Conservation (phyloP, 2,888 invertebrate species). For the Corythucha ciliata region DNA sequence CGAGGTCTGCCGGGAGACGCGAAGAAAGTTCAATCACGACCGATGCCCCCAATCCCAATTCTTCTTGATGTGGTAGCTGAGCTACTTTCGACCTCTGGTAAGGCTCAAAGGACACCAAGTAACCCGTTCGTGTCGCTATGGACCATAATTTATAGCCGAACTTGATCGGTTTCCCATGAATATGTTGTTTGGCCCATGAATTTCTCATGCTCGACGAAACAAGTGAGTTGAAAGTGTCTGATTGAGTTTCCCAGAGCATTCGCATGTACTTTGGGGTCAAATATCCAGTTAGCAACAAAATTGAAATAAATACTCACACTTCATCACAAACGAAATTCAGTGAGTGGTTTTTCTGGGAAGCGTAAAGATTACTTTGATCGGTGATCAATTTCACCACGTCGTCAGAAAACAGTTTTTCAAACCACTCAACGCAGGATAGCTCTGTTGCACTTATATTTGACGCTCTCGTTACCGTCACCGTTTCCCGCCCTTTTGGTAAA, state of each 20-base stretch:
- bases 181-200: no score
- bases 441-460: conserved; percentile 9
- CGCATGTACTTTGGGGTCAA: conserved; percentile 19
- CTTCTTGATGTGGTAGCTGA: conserved; percentile 15
- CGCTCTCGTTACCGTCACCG: conserved; percentile 11
- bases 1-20: conserved; percentile 12
- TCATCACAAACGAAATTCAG: conserved; percentile 13
- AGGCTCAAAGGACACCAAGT: conserved; percentile 13
- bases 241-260: conserved; percentile 19
- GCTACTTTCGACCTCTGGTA: conserved; percentile 14
- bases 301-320: conserved; percentile 18
- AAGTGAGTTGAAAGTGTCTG: conserved; percentile 17
- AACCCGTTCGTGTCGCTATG: conserved; percentile 10
- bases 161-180: conserved; percentile 14
- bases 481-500: conserved; percentile 19
- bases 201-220: conserved; percentile 15
- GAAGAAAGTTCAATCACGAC: conserved; percentile 19
- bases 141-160: conserved; percentile 18
- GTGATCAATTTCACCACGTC: conserved; percentile 11
- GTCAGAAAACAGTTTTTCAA: conserved; percentile 16
- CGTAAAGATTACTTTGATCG: conserved; percentile 15
- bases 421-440: conserved; percentile 19
- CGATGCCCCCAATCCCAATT: conserved; percentile 15
- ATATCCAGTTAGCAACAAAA: conserved; percentile 18
- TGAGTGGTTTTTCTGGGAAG: conserved; percentile 10